phyloP scores from a whole-genome alignment of 2,888 invertebrate species.

The Melangyna quadrimaculata region DNA sequence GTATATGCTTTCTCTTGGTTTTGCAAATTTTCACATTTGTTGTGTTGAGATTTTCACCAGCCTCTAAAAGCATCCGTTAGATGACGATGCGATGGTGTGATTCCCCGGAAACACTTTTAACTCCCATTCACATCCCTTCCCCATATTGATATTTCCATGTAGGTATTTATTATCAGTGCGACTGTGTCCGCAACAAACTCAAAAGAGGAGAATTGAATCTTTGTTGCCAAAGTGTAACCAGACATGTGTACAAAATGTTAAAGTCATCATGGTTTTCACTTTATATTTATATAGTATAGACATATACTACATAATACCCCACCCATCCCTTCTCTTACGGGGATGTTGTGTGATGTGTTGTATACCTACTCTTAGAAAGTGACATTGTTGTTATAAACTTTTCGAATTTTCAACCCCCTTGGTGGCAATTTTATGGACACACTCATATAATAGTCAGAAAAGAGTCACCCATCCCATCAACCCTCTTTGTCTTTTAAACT shows the following conservation, averaged over 20 bases:
- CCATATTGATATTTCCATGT: not conserved
- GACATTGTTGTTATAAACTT: conserved; percentile 60
- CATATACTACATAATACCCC: not conserved
- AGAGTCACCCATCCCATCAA: not conserved
- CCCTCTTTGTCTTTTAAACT: not conserved
- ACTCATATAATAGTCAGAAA: not conserved
- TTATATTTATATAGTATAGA: conserved; percentile 7
- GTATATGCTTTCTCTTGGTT: conserved; percentile 39
- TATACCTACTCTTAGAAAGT: conserved; percentile 33
- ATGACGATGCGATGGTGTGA: conserved; percentile 46
- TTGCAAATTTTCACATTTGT: conserved; percentile 69
- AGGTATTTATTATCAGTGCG: too few species aligned
- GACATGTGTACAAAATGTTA: conserved; percentile 69
- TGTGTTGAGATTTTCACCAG: conserved; percentile 63
- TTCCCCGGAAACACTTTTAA: conserved; percentile 38
- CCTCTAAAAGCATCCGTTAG: conserved; percentile 48
- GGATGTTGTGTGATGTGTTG: not conserved
- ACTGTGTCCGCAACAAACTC: conserved; percentile 4
- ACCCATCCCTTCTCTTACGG: not conserved
- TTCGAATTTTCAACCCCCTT: conserved; percentile 53
- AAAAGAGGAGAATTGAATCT: conserved; percentile 55
- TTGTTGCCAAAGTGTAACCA: conserved; percentile 70
- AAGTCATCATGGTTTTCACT: conserved; percentile 63
- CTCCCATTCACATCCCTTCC: conserved; percentile 20
- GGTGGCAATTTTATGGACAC: conserved; percentile 51